Evolutionary conservation across 2,888 invertebrate genomes (phyloP), one percentile per base, ranked within the genome.

Genomic region (Limnephilus rhombicus): DNA sequence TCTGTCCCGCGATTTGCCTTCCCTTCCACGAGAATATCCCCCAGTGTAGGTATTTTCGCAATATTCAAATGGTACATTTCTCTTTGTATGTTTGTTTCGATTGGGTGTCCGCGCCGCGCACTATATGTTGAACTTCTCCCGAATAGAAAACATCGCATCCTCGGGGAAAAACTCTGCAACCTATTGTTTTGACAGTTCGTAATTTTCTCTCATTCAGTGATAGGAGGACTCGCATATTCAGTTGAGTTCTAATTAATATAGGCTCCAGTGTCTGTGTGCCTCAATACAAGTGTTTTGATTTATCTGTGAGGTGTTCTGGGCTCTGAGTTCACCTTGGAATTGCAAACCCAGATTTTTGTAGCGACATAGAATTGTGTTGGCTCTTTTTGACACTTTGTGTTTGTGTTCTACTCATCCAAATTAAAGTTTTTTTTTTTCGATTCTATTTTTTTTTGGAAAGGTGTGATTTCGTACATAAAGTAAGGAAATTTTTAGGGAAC

Each of bases 1-100:
- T 92, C 90, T 89, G 85, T 68, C 81, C 82, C 88, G 83, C 89
- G 85, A 87, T 92, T 80, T 88, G 88, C 53, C 90, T 82, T 83
- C 83, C 29, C 85, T 68, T 82, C 31, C 49, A 37, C 29, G n/a
- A 90, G 49, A 90, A 90, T 45, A 89, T 41, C 29, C 80, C 68
- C 80, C 80, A 90, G 80, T 81, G 90, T 90, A 90, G 82, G 90
- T 90, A 90, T 90, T 82, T 82, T 90, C 45, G 83, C 49, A 80
- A 41, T 80, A 80, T 4, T 80, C 41, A 87, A 87, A 31, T 53
- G 29, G 45, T 53, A 34, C 29, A 53, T 49, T 87, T 53, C 53
- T 53, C 29, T 53, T 87, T 87, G n/a, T 53, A 53, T 31, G n/a
- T 53, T 29, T 87, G 53, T 89, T 80, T 34, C 80, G 15, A 45